Evolutionary conservation across 1,140 invertebrate genomes (phyloP), one percentile per base, ranked within the genome.

Genomic region (Scaptomyza montana): DNA sequence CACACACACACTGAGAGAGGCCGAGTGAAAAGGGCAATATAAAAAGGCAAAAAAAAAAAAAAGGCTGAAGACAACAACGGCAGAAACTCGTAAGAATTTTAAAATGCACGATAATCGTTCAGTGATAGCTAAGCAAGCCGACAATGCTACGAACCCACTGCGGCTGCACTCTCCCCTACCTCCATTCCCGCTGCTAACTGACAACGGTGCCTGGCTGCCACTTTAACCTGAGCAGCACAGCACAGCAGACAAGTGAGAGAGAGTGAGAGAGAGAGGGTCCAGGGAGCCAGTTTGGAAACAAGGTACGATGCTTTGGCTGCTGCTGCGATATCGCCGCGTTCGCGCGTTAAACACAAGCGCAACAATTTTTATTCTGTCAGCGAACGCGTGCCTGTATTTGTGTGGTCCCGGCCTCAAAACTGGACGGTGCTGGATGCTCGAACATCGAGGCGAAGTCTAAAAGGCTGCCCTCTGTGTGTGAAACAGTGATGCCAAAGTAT

Each of bases 281-380:
- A 87, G 72, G 84, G 79, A 89, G 84, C 84, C 82, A 86, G 82
- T 86, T 86, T 87, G 46, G 60, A 84, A 87, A 87, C 84, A 84
- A 87, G 84, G 80, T 80, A 89, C 47, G 71, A 63, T 77, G 74
- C 57, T 59, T 33, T 33, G 30, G 69, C 53, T 61, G 71, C 68
- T 62, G 64, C 75, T 77, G 78, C 89, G 75, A 84, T 90, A 91
- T 91, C 89, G 77, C 78, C 81, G 89, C 80, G 86, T 90, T 90
- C 84, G 87, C 90, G 87, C 90, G 90, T 92, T 91, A 92, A 92
- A 91, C 90, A 91, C 90, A 91, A 91, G 81, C 81, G 80, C 87
- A 91, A 91, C 90, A 91, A 91, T 91, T 91, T 91, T 91, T 91
- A 92, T 92, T 89, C 91, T 92, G 91, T 92, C 91, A 92, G 91